Evolutionary conservation across 2,888 invertebrate species (phyloP), one percentile per base, ranked within the genome.

Genomic region (Leucophora obtusa): DNA sequence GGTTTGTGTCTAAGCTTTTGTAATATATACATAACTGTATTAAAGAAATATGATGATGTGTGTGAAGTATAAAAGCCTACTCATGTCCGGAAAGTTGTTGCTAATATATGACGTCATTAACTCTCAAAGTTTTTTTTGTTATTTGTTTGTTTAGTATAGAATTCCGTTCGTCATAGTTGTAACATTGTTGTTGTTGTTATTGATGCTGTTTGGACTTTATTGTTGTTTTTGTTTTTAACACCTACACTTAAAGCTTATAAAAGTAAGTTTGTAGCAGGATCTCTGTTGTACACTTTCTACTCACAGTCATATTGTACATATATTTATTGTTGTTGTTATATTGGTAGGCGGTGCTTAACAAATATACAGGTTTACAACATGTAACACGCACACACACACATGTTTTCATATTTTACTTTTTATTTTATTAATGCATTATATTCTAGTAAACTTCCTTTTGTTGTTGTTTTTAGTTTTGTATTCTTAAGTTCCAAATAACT

Each of bases 161-260:
- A 33, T 18, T 47, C 10, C 53, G n/a, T 54, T 38, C 43, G 60
- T 58, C 28, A 62, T 15, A 65, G 63, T 33, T 21, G 28, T 69
- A 18, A 10, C n/a, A n/a, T n/a, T n/a, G n/a, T n/a, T n/a, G 18
- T n/a, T 11, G 35, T 60, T 14, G 17, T 21, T 43, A 21, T 24
- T 56, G 15, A 14, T 58, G 47, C n/a, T 47, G 33, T 58, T 14
- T 54, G 24, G 10, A 28, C 17, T 68, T 21, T 71, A 15, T 62
- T 68, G 17, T 62, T 56, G 18, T 66, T 62, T 60, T 70, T 62
- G 24, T 33, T 1, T 14, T 50, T 11, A 58, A 73, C 68, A 69
- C 78, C 69, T 73, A 79, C 78, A 35, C 18, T 17, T 47, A 79
- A 79, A 79, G 78, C 73, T 71, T 43, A 28, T 63, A 59, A 51